A percentile compares a stretch with the other conserved stretches of the same genome.
These are phyloP conservation scores for Thermophis baileyi DNA, from an alignment of 2,113 vertebrate genomes.

Conservation along the genomic window DNA sequence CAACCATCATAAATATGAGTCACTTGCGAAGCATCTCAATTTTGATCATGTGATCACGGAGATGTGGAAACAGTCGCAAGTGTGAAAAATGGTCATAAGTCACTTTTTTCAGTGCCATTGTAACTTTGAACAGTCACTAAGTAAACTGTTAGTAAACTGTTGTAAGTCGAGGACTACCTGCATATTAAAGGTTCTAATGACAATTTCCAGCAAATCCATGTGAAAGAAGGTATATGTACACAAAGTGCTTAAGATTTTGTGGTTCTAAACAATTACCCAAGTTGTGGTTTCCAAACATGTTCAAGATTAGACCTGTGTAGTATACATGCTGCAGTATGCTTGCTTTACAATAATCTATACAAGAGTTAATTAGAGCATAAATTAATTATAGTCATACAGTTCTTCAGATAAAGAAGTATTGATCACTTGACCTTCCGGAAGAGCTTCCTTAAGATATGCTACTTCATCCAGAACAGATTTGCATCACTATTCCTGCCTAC, in stretches of 20 bases:
- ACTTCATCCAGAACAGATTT: not conserved
- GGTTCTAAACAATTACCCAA: not conserved
- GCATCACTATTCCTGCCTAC: not conserved
- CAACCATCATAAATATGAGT: not conserved
- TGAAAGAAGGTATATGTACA: not conserved
- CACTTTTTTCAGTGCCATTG: too few relatives aligned
- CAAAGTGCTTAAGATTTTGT: not conserved
- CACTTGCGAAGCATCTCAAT: not conserved
- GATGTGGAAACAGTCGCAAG: too few relatives aligned
- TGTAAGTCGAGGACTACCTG: too few relatives aligned
- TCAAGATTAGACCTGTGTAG: not conserved
- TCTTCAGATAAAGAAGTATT: not conserved
- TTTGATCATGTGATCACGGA: too few relatives aligned
- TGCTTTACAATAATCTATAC: not conserved
- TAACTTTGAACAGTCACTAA: too few relatives aligned
- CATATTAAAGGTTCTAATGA: not conserved
- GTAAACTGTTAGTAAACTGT: too few relatives aligned
- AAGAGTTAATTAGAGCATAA: not conserved
- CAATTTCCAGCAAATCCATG: not conserved
- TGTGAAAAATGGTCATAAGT: too few relatives aligned
- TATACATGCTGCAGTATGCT: not conserved
- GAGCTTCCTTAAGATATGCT: not conserved
- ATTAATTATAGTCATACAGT: not conserved
- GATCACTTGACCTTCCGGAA: not conserved
- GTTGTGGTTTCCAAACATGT: not conserved